Conservation (phyloP, 2,888 invertebrate species). For the Fragum fragum region DNA sequence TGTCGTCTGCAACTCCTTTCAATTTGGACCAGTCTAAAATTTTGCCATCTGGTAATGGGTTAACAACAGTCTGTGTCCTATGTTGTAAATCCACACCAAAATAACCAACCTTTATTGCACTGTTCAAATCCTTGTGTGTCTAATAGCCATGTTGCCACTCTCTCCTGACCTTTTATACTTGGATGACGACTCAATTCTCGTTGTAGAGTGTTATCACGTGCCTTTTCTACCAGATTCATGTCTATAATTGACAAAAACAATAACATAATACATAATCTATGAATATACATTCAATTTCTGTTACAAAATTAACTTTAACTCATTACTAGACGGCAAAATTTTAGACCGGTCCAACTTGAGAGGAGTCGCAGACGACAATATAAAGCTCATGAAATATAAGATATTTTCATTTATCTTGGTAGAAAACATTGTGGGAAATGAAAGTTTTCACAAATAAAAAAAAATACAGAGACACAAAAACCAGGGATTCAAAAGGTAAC, state of each 20-base stretch:
- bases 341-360: too few species aligned
- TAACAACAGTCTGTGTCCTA: too few species aligned
- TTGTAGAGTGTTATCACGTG: slow-evolving; percentile 48
- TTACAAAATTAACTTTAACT: not conserved
- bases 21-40: too few species aligned
- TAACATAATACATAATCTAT: too few species aligned
- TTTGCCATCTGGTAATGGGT: too few species aligned
- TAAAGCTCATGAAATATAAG: too few species aligned
- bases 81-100: too few species aligned
- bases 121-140: slow-evolving; percentile 90
- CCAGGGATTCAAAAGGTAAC: not conserved
- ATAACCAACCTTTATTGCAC: slow-evolving; percentile 88
- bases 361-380: too few species aligned
- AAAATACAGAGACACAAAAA: not conserved
- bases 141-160: slow-evolving; percentile 90
- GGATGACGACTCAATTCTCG: slow-evolving; percentile 62
- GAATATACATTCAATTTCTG: not conserved
- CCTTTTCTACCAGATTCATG: slow-evolving; percentile 73
- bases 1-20: too few species aligned
- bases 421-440: too few species aligned
- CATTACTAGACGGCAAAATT: too few species aligned
- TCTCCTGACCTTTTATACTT: slow-evolving; percentile 74
- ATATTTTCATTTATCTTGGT: too few species aligned
- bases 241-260: slow-evolving; percentile 44
- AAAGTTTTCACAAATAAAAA: not conserved